A percentile compares a stretch with the other conserved stretches of the same genome.
Conservation (phyloP, 1,140 invertebrate genomes). For the Chironomus striatipennis region DNA sequence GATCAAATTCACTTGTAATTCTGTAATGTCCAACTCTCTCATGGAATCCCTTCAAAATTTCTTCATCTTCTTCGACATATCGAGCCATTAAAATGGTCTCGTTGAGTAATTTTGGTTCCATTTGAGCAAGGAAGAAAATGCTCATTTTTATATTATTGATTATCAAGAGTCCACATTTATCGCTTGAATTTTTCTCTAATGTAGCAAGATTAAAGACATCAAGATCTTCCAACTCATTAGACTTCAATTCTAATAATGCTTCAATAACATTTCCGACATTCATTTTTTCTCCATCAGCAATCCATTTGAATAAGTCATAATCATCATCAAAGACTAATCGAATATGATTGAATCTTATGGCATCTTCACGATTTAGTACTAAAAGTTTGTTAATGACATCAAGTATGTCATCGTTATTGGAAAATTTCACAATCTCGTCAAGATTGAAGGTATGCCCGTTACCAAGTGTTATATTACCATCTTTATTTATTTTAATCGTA, state of each 20-base stretch:
- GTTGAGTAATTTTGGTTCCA: background rate
- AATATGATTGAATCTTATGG: background rate
- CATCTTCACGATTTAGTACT: background rate
- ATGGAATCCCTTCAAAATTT: background rate
- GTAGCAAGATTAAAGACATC: background rate
- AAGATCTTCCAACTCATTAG: background rate
- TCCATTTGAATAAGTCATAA: background rate
- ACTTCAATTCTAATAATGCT: background rate
- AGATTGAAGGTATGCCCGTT: background rate
- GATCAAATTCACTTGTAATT: conserved; percentile 9
- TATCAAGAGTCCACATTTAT: background rate
- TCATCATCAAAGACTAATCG: conserved; percentile 15
- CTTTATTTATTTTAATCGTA: background rate
- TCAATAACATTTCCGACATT: background rate
- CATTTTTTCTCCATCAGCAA: background rate
- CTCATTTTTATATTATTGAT: background rate
- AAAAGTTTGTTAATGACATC: background rate
- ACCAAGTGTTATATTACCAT: background rate
- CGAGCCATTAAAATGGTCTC: background rate
- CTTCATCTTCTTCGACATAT: background rate
- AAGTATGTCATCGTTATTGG: background rate
- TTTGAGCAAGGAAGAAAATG: background rate
- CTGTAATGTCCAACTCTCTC: background rate
- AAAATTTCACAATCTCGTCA: background rate
- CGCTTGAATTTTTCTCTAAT: background rate